Evolutionary conservation across 2,888 invertebrate genomes (phyloP).

Genomic region (Alsophila aescularia): DNA sequence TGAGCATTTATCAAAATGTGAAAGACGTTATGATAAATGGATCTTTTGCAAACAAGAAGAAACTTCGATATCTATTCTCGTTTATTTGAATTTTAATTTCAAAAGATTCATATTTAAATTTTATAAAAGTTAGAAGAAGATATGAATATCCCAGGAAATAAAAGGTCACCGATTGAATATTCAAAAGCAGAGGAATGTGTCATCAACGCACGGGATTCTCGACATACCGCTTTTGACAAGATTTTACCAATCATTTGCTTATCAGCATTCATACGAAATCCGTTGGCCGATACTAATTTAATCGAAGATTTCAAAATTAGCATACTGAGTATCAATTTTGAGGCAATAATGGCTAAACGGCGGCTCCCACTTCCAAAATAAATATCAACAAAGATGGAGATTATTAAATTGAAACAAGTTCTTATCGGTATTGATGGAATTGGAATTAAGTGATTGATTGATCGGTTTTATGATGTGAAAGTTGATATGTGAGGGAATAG

Average conservation of each 20-base stretch:
- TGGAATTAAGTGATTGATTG: constrained; percentile 21
- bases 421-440: constrained; percentile 20
- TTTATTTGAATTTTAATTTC: too few relatives aligned
- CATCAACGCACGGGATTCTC: constrained; percentile 23
- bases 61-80: too few relatives aligned
- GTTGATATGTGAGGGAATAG: constrained; percentile 15
- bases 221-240: constrained; percentile 24
- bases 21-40: too few relatives aligned
- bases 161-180: constrained; percentile 21
- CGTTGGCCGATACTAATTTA: constrained; percentile 31
- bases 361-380: constrained; percentile 32
- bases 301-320: constrained; percentile 31
- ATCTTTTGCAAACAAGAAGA: too few relatives aligned
- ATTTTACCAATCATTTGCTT: constrained; percentile 28
- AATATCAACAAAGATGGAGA: constrained; percentile 25
- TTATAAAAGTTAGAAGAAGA: constrained; percentile 1
- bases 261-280: constrained; percentile 26
- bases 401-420: constrained; percentile 22
- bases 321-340: constrained; percentile 35
- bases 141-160: constrained; percentile 7
- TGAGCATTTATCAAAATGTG: too few relatives aligned
- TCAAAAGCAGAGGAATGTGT: constrained; percentile 15
- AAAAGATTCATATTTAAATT: background rate
- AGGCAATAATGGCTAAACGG: constrained; percentile 27
- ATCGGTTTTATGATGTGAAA: constrained; percentile 26